phyloP scores from a whole-genome alignment of 2,888 invertebrate species.

The Hirtodrosophila trivittata region DNA sequence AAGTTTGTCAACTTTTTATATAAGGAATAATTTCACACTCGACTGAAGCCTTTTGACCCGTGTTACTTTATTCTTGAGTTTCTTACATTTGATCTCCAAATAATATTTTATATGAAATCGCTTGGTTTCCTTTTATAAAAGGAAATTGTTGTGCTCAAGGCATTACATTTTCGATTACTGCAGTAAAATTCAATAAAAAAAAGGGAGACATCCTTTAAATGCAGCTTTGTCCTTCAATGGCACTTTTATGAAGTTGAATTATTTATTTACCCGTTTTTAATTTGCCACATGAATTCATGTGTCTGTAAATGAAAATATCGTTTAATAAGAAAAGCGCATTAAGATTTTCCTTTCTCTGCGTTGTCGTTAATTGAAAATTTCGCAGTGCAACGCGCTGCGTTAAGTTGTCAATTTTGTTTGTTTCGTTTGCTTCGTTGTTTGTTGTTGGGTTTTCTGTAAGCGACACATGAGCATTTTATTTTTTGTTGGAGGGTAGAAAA shows the following conservation, averaged over 20 bases:
- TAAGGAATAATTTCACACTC: no score
- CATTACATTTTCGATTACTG: no score
- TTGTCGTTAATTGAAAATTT: slow-evolving; percentile 44
- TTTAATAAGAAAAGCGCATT: slow-evolving; percentile 50
- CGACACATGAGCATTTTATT: slow-evolving; percentile 41
- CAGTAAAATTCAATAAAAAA: no score
- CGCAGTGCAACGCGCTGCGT: slow-evolving; percentile 29
- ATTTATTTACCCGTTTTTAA: slow-evolving; percentile 37
- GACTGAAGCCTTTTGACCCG: no score
- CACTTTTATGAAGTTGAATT: slow-evolving; percentile 36
- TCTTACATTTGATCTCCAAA: no score
- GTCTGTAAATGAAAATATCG: slow-evolving; percentile 31
- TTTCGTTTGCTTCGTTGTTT: slow-evolving; percentile 8
- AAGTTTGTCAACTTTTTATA: no score
- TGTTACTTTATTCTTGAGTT: no score
- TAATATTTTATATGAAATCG: no score
- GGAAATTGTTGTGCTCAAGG: no score
- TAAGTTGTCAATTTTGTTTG: slow-evolving; percentile 34
- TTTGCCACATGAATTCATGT: slow-evolving; percentile 42
- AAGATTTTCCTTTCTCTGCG: slow-evolving; percentile 22
- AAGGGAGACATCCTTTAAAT: no score
- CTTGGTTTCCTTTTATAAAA: no score
- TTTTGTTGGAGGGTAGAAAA: background rate
- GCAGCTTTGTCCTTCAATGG: slow-evolving; percentile 5
- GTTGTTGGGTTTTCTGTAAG: slow-evolving; percentile 29